Evolutionary conservation across 1,140 invertebrate species (phyloP).

Genomic region (Macrosteles quadrilineatus): DNA sequence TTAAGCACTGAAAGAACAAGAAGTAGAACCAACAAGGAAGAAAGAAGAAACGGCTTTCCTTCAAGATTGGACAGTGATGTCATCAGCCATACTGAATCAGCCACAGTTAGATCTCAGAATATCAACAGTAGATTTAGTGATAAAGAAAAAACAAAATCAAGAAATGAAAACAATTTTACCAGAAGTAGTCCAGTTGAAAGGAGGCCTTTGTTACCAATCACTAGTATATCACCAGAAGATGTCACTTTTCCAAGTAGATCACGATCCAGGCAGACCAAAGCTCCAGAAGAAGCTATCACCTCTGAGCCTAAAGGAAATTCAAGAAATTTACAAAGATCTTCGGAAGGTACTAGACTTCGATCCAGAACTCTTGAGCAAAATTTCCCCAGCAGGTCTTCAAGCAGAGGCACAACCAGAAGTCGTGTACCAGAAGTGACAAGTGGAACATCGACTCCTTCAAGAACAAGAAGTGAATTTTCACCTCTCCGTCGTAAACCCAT

Average conservation of each 20-base stretch:
- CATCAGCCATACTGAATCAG: no score
- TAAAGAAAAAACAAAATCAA: neutral
- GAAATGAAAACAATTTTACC: neutral
- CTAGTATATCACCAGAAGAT: constrained; percentile 11
- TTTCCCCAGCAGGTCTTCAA: neutral
- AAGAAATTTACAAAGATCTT: neutral
- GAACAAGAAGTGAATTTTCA: neutral
- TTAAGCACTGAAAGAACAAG: constrained; percentile 2
- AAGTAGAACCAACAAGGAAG: neutral
- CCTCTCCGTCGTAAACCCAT: neutral
- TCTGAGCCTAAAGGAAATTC: neutral
- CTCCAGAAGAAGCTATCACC: neutral
- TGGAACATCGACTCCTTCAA: neutral
- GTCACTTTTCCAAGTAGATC: constrained; percentile 5
- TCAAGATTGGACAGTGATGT: no score
- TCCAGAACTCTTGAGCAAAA: neutral
- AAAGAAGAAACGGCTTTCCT: neutral
- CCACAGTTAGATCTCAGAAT: neutral
- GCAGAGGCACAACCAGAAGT: neutral
- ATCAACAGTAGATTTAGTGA: neutral
- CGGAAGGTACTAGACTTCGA: neutral
- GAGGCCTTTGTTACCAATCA: neutral
- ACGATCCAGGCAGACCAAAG: neutral
- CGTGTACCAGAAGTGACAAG: neutral
- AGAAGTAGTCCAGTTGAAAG: neutral